A percentile compares a stretch with the other conserved stretches of the same genome.
These are phyloP conservation scores for Galeopsomyia nigrocyanea DNA, from an alignment of 2,888 invertebrate genomes.

Conservation along the genomic window DNA sequence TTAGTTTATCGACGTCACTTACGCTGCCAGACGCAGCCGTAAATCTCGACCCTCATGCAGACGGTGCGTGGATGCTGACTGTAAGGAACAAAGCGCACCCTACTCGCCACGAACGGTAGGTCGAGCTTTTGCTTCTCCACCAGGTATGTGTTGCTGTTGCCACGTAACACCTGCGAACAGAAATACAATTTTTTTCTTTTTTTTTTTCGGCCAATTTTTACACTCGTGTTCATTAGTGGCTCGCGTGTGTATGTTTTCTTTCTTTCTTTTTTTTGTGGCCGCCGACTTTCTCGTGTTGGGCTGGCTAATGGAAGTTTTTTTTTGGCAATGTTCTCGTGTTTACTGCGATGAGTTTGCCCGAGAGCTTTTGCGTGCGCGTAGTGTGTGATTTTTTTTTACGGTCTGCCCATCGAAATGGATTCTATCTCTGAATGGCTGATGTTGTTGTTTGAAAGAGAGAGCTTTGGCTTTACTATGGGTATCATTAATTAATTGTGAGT, in stretches of 20 bases:
- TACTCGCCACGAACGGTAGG: conserved; percentile 87
- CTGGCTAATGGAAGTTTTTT: no score
- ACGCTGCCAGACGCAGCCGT: conserved; percentile 87
- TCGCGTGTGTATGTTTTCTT: neutral
- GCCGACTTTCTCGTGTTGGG: no score
- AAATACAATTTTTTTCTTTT: neutral
- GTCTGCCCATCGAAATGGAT: no score
- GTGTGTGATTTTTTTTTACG: no score
- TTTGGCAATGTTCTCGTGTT: no score
- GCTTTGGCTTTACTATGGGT: no score
- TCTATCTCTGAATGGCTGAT: no score
- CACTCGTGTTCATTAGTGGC: conserved; percentile 35
- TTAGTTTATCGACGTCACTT: conserved; percentile 63
- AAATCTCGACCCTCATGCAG: conserved; percentile 93
- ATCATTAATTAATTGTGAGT: no score
- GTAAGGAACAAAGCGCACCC: conserved; percentile 90
- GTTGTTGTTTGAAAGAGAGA: no score
- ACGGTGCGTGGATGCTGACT: conserved; percentile 88
- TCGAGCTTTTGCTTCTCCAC: conserved; percentile 80
- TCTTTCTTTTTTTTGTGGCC: no score
- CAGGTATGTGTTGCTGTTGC: conserved; percentile 83
- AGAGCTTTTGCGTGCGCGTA: no score
- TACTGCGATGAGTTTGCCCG: no score
- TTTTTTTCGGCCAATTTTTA: conserved; percentile 12
- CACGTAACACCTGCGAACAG: conserved; percentile 80